phyloP scores from a whole-genome alignment of 2,888 invertebrate species.

The Nesidiocoris tenuis region DNA sequence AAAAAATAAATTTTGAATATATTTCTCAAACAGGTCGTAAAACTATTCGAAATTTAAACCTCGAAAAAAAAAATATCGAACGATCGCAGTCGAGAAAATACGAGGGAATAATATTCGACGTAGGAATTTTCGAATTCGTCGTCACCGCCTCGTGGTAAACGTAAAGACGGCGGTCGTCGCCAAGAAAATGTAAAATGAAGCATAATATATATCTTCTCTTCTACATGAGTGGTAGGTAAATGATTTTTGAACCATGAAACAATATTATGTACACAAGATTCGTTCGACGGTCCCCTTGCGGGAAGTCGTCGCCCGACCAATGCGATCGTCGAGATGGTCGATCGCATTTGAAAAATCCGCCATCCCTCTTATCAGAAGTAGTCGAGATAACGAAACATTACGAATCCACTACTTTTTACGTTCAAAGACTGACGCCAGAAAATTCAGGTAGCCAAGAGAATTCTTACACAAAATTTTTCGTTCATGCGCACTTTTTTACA shows the following conservation, averaged over 20 bases:
- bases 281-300: neutral
- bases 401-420: neutral
- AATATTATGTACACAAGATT: neutral
- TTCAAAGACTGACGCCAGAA: neutral
- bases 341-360: neutral
- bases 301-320: neutral
- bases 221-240: neutral
- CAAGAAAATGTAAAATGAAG: neutral
- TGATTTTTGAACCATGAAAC: neutral
- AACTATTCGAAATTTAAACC: too few relatives aligned
- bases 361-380: too few relatives aligned
- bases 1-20: too few relatives aligned
- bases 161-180: too few relatives aligned
- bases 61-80: too few relatives aligned
- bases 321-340: neutral
- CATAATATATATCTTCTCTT: neutral
- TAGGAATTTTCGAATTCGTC: too few relatives aligned
- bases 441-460: conserved; percentile 18
- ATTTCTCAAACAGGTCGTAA: too few relatives aligned
- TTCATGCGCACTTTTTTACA: conserved; percentile 27
- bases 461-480: conserved; percentile 24
- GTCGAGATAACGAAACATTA: neutral
- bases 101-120: too few relatives aligned
- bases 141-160: too few relatives aligned
- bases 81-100: too few relatives aligned